Percentiles rank a stretch among this genome's conserved stretches.
These are phyloP conservation scores for Reticulitermes lucifugus DNA, from an alignment of 2,888 invertebrate genomes.

Conservation along the genomic window DNA sequence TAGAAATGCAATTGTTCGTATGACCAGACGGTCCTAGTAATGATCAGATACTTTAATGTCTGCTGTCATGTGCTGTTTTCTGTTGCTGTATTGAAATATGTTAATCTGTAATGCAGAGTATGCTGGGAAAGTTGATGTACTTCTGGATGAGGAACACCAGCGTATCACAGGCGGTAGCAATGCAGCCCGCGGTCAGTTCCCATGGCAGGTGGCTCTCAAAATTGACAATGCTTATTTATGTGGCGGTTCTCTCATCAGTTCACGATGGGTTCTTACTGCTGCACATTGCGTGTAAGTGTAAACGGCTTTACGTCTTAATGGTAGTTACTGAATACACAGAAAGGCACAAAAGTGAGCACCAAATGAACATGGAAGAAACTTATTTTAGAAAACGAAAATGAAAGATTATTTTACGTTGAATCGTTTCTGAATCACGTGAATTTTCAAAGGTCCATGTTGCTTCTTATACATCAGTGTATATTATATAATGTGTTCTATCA, in stretches of 20 bases:
- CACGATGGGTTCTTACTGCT: slow-evolving; percentile 51
- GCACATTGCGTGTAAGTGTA: slow-evolving; percentile 56
- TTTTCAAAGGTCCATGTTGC: too few species aligned
- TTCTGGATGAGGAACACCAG: not conserved
- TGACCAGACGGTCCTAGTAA: not conserved
- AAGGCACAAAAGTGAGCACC: too few species aligned
- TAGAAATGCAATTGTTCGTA: too few species aligned
- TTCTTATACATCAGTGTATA: too few species aligned
- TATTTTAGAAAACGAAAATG: too few species aligned
- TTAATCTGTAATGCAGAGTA: not conserved
- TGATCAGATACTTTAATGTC: not conserved
- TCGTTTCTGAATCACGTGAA: too few species aligned
- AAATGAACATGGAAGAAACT: too few species aligned
- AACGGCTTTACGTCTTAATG: not conserved
- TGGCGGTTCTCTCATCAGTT: slow-evolving; percentile 56
- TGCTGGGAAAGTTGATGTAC: not conserved
- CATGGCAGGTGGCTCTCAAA: slow-evolving; percentile 57
- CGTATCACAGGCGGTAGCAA: slow-evolving; percentile 57
- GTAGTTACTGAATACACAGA: too few species aligned
- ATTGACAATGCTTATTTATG: slow-evolving; percentile 54
- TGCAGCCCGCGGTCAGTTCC: slow-evolving; percentile 54
- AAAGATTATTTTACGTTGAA: too few species aligned
- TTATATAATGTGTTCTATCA: too few species aligned
- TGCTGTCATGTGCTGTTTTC: not conserved
- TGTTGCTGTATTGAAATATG: not conserved